Conservation (phyloP, 1,140 invertebrate genomes). For the Diabrotica virgifera region DNA sequence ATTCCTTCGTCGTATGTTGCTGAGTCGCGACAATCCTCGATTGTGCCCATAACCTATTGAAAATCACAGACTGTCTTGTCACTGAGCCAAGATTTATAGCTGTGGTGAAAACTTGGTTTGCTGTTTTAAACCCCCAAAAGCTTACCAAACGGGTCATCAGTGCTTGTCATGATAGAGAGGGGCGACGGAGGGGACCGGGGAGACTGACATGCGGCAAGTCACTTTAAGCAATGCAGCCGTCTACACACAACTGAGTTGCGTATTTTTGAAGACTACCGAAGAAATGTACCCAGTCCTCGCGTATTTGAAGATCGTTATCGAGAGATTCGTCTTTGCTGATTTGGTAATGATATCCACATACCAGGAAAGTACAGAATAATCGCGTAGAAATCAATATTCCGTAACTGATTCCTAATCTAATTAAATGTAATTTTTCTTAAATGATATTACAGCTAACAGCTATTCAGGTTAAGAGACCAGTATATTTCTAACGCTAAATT, state of each 20-base stretch:
- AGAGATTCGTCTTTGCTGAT: not conserved
- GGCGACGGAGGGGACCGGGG: slow-evolving; percentile 10
- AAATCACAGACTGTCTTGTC: slow-evolving; percentile 22
- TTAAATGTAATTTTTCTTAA: no score
- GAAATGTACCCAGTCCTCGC: not conserved
- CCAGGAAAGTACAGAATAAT: no score
- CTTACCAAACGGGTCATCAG: slow-evolving; percentile 36
- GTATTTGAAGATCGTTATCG: not conserved
- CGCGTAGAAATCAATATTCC: no score
- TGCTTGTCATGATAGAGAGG: slow-evolving; percentile 13
- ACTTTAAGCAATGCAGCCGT: slow-evolving; percentile 24
- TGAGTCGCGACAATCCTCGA: not conserved
- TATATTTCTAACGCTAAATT: no score
- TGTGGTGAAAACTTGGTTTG: slow-evolving; percentile 44
- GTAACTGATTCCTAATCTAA: no score
- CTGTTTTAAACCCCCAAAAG: slow-evolving; percentile 38
- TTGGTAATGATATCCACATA: no score
- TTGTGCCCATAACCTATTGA: slow-evolving; percentile 24
- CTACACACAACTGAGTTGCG: not conserved
- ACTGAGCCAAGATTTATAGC: slow-evolving; percentile 41
- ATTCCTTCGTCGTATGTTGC: no score
- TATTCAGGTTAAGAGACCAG: no score
- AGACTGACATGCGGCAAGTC: slow-evolving; percentile 29
- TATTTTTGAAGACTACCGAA: slow-evolving; percentile 1
- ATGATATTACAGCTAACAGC: no score